Evolutionary conservation across 1,140 invertebrate genomes (phyloP).

Genomic region (Nasonia giraulti): DNA sequence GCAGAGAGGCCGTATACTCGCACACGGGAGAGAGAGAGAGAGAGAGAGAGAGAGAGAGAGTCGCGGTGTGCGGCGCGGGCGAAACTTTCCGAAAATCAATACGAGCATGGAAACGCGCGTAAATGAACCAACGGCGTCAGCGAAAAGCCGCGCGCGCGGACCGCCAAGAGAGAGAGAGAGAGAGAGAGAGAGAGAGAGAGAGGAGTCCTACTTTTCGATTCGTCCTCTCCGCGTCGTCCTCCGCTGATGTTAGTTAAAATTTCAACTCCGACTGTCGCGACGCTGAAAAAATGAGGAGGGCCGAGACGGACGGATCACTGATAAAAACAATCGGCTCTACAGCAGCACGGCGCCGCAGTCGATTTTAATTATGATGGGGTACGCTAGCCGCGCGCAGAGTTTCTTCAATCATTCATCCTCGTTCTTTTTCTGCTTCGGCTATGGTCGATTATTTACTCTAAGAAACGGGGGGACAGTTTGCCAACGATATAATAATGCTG

Average conservation of each 20-base stretch:
- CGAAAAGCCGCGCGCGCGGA: conserved; percentile 6
- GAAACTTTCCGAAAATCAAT: conserved; percentile 55
- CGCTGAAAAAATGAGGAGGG: conserved; percentile 20
- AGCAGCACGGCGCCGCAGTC: neutral
- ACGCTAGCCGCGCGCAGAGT: neutral
- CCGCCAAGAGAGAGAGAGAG: neutral
- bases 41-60: conserved; percentile 3
- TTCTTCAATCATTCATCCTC: neutral
- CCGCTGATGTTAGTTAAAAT: conserved; percentile 39
- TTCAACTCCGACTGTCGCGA: conserved; percentile 38
- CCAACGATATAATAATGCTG: too few relatives aligned
- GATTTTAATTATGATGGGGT: conserved; percentile 7
- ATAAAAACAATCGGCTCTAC: conserved; percentile 28
- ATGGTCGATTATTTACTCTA: too few relatives aligned
- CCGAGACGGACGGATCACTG: neutral
- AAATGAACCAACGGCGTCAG: conserved; percentile 45
- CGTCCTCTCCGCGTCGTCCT: neutral
- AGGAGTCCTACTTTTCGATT: conserved; percentile 47
- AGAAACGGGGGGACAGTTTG: too few relatives aligned
- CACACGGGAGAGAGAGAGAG: neutral
- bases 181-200: neutral
- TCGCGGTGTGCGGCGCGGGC: conserved; percentile 35
- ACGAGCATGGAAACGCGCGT: conserved; percentile 54
- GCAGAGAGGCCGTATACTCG: neutral
- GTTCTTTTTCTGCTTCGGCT: too few relatives aligned